These are phyloP conservation scores for Dascillus cervinus DNA, from an alignment of 2,888 invertebrate genomes.

Conservation along the genomic window DNA sequence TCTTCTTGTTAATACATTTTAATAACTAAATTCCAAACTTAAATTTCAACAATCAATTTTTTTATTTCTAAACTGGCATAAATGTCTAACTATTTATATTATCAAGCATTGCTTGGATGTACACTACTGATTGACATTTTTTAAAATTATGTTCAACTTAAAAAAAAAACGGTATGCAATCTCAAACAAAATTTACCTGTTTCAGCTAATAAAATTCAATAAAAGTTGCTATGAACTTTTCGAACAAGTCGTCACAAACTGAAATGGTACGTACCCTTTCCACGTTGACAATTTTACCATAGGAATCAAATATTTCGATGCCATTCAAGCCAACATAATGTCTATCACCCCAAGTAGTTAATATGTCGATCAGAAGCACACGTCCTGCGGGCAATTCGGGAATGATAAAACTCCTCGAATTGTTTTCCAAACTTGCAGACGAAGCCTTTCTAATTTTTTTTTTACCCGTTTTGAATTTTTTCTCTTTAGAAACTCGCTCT, in stretches of 20 bases:
- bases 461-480: slow-evolving; percentile 5
- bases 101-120: too few species aligned
- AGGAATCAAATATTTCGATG: slow-evolving; percentile 62
- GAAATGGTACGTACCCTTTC: slow-evolving; percentile 48
- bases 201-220: too few species aligned
- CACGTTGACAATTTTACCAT: slow-evolving; percentile 52
- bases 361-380: slow-evolving; percentile 58
- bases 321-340: slow-evolving; percentile 74
- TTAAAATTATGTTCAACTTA: too few species aligned
- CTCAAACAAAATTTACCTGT: too few species aligned
- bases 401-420: slow-evolving; percentile 50
- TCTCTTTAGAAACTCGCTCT: slow-evolving; percentile 18
- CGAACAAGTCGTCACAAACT: neutral
- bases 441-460: slow-evolving; percentile 1
- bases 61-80: too few species aligned
- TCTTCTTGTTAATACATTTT: too few species aligned
- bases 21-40: too few species aligned
- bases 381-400: slow-evolving; percentile 69
- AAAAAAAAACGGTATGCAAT: too few species aligned
- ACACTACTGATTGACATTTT: too few species aligned
- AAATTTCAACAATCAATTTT: too few species aligned
- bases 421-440: slow-evolving; percentile 1
- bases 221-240: neutral
- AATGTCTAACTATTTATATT: too few species aligned
- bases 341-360: slow-evolving; percentile 72